A percentile compares a stretch with the other conserved stretches of the same genome.
These are phyloP conservation scores for Alosa sapidissima DNA, from an alignment of 2,797 vertebrate genomes.

Conservation along the genomic window DNA sequence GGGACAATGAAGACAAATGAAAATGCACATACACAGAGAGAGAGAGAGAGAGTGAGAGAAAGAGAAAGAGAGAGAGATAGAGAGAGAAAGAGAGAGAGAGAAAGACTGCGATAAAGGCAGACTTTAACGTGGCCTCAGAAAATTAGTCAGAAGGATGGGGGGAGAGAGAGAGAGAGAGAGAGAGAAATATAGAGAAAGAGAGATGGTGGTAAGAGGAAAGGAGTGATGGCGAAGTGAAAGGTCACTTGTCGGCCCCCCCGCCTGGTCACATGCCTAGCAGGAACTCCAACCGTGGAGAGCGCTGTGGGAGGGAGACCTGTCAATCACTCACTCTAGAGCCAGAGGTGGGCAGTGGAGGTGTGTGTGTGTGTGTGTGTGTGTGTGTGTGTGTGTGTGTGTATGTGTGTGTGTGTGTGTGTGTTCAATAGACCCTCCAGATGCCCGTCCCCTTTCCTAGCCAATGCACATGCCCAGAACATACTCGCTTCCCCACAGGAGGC, in stretches of 20 bases:
- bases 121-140: too few species aligned
- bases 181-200: not conserved
- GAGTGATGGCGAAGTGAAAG: not conserved
- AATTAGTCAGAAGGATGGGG: slow-evolving; percentile 26
- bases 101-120: too few species aligned
- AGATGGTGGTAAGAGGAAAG: not conserved
- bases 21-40: slow-evolving; percentile 40
- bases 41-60: not conserved
- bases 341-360: slow-evolving; percentile 19
- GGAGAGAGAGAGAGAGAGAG: slow-evolving; percentile 14
- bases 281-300: slow-evolving; percentile 59
- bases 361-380: not conserved
- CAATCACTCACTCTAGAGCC: slow-evolving; percentile 64
- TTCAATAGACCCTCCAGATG: slow-evolving; percentile 60
- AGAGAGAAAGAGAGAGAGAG: not conserved
- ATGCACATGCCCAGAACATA: not conserved
- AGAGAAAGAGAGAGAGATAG: not conserved
- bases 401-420: not conserved
- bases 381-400: slow-evolving; percentile 2
- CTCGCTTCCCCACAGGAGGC: not conserved
- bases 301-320: slow-evolving; percentile 62
- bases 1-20: not conserved
- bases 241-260: slow-evolving; percentile 52
- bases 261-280: slow-evolving; percentile 62
- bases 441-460: slow-evolving; percentile 66